Conservation (phyloP, 1,140 invertebrate genomes). For the Diorhabda carinulata region DNA sequence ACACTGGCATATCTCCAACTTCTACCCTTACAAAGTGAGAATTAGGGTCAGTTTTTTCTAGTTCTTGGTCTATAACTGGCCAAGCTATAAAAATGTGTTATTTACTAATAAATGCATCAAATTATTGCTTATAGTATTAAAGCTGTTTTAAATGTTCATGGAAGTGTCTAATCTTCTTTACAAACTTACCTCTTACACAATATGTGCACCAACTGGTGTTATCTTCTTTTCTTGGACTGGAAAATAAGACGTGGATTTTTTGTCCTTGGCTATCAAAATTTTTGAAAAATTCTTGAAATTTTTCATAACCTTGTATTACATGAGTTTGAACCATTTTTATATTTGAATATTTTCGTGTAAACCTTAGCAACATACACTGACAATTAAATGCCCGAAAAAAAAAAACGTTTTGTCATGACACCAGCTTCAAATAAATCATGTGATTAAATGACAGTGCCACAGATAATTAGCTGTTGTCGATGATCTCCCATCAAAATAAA, state of each 20-base stretch:
- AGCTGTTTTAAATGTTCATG: too few species aligned
- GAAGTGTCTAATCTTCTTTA: too few species aligned
- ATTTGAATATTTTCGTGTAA: neutral
- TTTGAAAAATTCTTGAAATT: constrained; percentile 11
- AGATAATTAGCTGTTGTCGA: too few species aligned
- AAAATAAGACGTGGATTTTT: constrained; percentile 7
- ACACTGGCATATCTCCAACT: constrained; percentile 65
- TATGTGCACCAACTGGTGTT: constrained; percentile 7
- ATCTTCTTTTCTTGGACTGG: neutral
- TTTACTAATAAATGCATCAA: too few species aligned
- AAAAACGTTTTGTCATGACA: neutral
- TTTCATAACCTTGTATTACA: constrained; percentile 5
- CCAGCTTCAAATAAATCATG: too few species aligned
- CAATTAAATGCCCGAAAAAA: neutral
- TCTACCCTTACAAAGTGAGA: constrained; percentile 63
- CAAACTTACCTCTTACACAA: constrained; percentile 10
- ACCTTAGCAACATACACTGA: neutral
- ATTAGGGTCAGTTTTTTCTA: constrained; percentile 54
- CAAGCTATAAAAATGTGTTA: constrained; percentile 49
- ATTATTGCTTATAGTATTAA: too few species aligned
- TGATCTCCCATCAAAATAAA: too few species aligned
- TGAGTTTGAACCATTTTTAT: constrained; percentile 9
- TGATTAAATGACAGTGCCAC: too few species aligned
- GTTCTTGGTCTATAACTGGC: constrained; percentile 60
- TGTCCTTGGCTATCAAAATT: constrained; percentile 8